phyloP scores from a whole-genome alignment of 2,797 vertebrate genomes.

The Pteronotus mesoamericanus region DNA sequence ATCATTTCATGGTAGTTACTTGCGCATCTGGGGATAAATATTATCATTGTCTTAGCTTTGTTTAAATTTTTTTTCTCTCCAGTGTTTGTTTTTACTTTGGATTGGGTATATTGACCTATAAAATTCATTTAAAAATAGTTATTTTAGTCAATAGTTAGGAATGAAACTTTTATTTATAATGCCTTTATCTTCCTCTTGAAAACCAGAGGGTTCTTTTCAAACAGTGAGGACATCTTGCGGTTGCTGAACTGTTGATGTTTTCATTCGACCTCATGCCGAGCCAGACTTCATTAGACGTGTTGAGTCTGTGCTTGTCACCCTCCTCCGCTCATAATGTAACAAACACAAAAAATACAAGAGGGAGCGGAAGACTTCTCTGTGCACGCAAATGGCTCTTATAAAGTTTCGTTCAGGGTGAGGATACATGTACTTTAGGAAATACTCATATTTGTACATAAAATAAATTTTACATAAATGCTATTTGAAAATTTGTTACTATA shows the following conservation, averaged over 20 bases:
- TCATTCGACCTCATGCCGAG: neutral
- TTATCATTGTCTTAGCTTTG: neutral
- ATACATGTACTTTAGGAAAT: neutral
- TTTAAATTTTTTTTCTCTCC: neutral
- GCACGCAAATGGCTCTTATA: neutral
- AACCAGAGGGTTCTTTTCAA: neutral
- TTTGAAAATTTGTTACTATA: neutral
- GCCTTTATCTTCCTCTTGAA: neutral
- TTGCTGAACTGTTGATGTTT: neutral
- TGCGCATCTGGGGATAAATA: neutral
- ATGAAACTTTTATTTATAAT: neutral
- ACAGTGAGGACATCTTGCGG: neutral
- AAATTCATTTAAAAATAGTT: neutral
- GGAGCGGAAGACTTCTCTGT: neutral
- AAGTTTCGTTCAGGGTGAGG: neutral
- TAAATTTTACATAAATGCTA: neutral
- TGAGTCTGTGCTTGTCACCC: neutral
- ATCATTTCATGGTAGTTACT: neutral
- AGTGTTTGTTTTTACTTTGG: neutral
- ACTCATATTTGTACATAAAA: neutral
- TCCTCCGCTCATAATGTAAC: neutral
- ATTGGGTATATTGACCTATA: neutral
- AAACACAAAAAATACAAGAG: neutral
- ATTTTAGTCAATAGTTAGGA: neutral
- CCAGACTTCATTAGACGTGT: neutral